These are phyloP conservation scores for Leptinotarsa undecemlineata DNA, from an alignment of 1,140 invertebrate species.

Conservation along the genomic window DNA sequence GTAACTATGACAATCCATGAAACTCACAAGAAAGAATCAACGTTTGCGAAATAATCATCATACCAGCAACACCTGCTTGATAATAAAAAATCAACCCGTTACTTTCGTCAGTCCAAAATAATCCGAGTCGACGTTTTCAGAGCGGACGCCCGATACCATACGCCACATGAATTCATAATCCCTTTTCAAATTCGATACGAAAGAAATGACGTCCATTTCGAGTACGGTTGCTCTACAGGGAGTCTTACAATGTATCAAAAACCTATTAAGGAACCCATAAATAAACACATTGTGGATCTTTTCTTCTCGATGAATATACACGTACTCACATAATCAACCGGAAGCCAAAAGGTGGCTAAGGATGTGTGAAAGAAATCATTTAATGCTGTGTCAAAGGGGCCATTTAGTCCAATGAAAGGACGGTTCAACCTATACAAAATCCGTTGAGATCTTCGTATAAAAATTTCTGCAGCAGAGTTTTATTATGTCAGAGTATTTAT, in stretches of 20 bases:
- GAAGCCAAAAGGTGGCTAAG: constrained; percentile 37
- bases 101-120: too few species aligned
- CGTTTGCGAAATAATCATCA: too few species aligned
- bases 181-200: not conserved
- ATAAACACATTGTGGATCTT: constrained; percentile 24
- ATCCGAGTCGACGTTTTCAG: too few species aligned
- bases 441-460: not conserved
- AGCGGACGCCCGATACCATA: not conserved
- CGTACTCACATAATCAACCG: constrained; percentile 35
- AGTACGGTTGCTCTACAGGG: constrained; percentile 24
- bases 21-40: too few species aligned
- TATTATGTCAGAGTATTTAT: too few species aligned
- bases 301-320: constrained; percentile 19
- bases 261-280: constrained; percentile 33
- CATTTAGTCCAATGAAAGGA: constrained; percentile 20
- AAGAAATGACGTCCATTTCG: constrained; percentile 31
- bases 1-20: too few species aligned
- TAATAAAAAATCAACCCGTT: too few species aligned
- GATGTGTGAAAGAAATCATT: constrained; percentile 38
- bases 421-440: constrained; percentile 1
- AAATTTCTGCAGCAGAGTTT: too few species aligned
- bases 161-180: not conserved
- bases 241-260: constrained; percentile 35
- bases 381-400: constrained; percentile 32
- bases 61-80: too few species aligned